Percentiles rank a stretch among this genome's conserved stretches.
Evolutionary conservation across 1,140 invertebrate species (phyloP).

Genomic region (Eubasilissa regina): DNA sequence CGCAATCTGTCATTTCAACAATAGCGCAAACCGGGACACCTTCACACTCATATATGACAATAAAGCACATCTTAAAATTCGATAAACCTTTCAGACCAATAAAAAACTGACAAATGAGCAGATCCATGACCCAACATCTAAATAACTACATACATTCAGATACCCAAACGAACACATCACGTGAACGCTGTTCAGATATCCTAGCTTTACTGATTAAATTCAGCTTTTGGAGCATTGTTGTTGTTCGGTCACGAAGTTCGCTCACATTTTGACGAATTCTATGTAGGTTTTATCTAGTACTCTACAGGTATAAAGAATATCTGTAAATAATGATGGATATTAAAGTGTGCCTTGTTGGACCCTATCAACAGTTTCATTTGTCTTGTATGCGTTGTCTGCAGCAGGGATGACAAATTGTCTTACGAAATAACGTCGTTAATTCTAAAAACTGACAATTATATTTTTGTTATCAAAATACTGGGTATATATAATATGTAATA

Average conservation of each 20-base stretch:
- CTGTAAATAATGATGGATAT: constrained; percentile 42
- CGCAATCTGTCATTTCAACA: constrained; percentile 53
- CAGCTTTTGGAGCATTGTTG: not conserved
- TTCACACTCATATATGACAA: constrained; percentile 49
- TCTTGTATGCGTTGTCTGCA: constrained; percentile 41
- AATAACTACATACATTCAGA: not conserved
- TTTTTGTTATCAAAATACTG: not conserved
- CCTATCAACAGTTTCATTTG: constrained; percentile 54
- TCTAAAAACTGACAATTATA: not conserved
- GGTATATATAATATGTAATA: too few relatives aligned
- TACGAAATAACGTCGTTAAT: not conserved
- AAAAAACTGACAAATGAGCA: constrained; percentile 48
- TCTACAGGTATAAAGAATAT: constrained; percentile 30
- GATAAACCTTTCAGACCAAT: constrained; percentile 56
- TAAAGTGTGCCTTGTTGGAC: constrained; percentile 52
- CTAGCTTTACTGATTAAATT: not conserved
- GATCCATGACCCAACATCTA: constrained; percentile 27
- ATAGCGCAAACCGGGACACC: constrained; percentile 39
- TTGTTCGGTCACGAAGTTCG: not conserved
- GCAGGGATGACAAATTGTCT: constrained; percentile 10
- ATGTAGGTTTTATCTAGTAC: not conserved
- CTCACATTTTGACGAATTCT: not conserved
- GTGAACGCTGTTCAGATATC: not conserved
- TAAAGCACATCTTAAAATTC: constrained; percentile 57
- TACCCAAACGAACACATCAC: not conserved